Evolutionary conservation across 2,797 vertebrate genomes (phyloP).

Genomic region (Anguilla marmorata): DNA sequence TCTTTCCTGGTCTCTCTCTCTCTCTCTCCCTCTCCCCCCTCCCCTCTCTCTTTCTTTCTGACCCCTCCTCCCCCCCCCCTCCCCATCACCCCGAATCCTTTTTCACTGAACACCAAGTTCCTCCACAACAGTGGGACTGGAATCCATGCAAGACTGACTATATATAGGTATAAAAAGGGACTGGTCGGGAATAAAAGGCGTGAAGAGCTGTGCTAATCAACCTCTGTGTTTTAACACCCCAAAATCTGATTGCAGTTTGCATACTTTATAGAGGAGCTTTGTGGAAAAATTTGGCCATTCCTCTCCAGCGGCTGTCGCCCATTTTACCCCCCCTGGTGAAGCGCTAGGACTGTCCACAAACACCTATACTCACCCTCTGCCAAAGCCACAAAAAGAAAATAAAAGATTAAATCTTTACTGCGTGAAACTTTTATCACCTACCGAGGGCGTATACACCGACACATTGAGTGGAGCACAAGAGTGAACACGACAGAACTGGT

Average conservation of each 20-base stretch:
- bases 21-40: neutral
- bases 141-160: conserved; percentile 34
- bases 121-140: conserved; percentile 17
- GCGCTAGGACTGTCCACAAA: neutral
- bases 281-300: neutral
- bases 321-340: neutral
- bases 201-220: conserved; percentile 35
- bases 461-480: conserved; percentile 11
- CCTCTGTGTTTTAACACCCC: conserved; percentile 30
- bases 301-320: neutral
- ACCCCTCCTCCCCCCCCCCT: neutral
- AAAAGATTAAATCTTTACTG: neutral
- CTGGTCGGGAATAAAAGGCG: conserved; percentile 6
- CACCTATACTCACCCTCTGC: neutral
- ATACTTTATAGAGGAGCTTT: neutral
- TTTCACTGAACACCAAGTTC: neutral
- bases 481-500: conserved; percentile 20
- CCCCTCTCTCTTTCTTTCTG: neutral
- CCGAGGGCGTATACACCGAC: neutral
- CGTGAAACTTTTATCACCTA: neutral
- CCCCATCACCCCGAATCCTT: neutral
- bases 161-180: neutral
- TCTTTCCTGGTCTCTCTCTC: neutral
- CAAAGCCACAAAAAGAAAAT: neutral
- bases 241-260: conserved; percentile 10